These are phyloP conservation scores for Agonopterix alstromeriana DNA, from an alignment of 2,888 invertebrate genomes.

Conservation along the genomic window DNA sequence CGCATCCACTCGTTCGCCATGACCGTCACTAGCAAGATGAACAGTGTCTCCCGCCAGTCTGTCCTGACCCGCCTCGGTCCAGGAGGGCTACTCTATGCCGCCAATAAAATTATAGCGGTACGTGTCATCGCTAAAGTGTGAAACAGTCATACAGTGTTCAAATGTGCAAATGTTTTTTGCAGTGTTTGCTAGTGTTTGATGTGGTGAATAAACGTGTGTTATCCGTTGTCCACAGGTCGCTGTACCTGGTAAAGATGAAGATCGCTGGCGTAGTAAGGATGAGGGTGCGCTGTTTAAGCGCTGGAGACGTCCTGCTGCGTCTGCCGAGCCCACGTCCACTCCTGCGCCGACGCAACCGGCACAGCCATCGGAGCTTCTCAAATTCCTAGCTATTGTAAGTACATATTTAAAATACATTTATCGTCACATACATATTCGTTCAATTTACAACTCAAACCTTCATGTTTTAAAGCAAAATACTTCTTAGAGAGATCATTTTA, in stretches of 20 bases:
- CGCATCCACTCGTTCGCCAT: slow-evolving; percentile 51
- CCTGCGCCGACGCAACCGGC: slow-evolving; percentile 34
- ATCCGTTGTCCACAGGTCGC: slow-evolving; percentile 71
- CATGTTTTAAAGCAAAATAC: no score
- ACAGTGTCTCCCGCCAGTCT: slow-evolving; percentile 71
- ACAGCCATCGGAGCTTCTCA: slow-evolving; percentile 75
- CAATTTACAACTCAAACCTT: neutral
- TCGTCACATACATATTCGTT: no score
- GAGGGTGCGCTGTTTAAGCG: slow-evolving; percentile 65
- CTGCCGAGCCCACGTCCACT: slow-evolving; percentile 37
- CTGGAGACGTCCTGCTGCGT: slow-evolving; percentile 54
- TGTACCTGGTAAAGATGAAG: slow-evolving; percentile 67
- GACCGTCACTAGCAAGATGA: slow-evolving; percentile 74
- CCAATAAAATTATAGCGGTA: slow-evolving; percentile 73
- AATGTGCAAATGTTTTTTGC: slow-evolving; percentile 2
- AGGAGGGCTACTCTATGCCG: slow-evolving; percentile 67
- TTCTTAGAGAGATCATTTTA: no score
- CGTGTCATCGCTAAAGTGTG: slow-evolving; percentile 43
- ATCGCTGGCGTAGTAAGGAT: slow-evolving; percentile 65
- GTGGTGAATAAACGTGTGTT: slow-evolving; percentile 53
- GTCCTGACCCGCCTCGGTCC: slow-evolving; percentile 67
- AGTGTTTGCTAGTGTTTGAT: slow-evolving; percentile 34
- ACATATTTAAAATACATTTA: neutral
- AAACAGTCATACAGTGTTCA: slow-evolving; percentile 16
- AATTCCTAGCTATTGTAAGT: slow-evolving; percentile 90